Percentiles rank a stretch among this genome's conserved stretches.
These are phyloP conservation scores for Labeo catla DNA, from an alignment of 2,113 vertebrate genomes.

Conservation along the genomic window DNA sequence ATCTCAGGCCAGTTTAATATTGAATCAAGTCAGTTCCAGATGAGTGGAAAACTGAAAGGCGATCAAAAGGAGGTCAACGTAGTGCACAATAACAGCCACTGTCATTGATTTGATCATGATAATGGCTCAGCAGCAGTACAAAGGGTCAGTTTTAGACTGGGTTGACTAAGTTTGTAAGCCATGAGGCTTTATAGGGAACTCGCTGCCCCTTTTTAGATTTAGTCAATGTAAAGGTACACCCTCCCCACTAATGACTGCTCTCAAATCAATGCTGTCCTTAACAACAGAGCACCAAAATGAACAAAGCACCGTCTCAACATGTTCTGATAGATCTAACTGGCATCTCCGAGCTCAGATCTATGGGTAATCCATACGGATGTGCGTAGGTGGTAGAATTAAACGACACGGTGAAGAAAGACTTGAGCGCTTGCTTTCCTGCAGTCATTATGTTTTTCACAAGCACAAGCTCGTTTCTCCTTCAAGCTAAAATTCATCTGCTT, in stretches of 20 bases:
- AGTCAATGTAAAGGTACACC: constrained; percentile 30
- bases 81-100: neutral
- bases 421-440: neutral
- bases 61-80: neutral
- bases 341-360: constrained; percentile 9
- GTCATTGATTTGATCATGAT: neutral
- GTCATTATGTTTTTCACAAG: neutral
- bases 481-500: neutral
- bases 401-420: neutral
- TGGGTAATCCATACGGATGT: constrained; percentile 18
- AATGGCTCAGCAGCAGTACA: neutral
- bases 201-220: neutral
- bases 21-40: neutral
- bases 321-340: constrained; percentile 26
- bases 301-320: neutral
- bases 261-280: neutral
- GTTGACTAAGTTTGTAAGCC: neutral
- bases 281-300: constrained; percentile 1
- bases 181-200: neutral
- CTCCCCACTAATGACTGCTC: neutral
- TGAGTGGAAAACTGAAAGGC: neutral
- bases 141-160: neutral
- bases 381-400: constrained; percentile 13
- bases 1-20: neutral
- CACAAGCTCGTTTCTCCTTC: neutral